Percentiles rank a stretch among this genome's conserved stretches.
phyloP scores from a whole-genome alignment of 2,113 vertebrate species.

The Cochlearius cochlearius region DNA sequence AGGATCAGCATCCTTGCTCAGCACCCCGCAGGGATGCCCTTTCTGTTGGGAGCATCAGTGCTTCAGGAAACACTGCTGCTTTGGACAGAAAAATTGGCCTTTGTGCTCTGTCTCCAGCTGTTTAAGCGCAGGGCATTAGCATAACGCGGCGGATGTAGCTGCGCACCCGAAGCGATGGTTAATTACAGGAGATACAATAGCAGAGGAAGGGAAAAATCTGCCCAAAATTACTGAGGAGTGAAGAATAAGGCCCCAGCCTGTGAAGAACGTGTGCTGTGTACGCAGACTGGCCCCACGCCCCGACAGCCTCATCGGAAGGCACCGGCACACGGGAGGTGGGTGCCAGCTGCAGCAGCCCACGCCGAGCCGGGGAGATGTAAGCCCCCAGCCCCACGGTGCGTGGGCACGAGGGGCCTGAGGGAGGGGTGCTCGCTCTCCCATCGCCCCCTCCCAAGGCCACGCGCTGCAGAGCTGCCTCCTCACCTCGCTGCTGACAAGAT shows the following conservation, averaged over 20 bases:
- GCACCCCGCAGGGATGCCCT: neutral
- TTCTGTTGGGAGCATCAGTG: neutral
- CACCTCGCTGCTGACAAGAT: neutral
- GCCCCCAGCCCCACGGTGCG: accelerated
- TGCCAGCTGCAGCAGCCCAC: neutral
- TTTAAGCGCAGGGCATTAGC: neutral
- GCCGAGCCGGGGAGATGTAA: neutral
- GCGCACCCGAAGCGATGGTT: neutral
- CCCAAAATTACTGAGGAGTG: neutral
- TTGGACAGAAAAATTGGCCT: neutral
- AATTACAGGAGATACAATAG: neutral
- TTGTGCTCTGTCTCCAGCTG: neutral
- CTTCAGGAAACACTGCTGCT: neutral
- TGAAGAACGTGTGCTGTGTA: neutral
- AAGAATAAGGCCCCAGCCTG: neutral
- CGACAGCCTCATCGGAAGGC: neutral
- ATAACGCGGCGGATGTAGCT: neutral
- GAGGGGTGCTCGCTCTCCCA: neutral
- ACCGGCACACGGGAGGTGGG: neutral
- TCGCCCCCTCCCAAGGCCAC: neutral
- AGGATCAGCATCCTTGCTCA: neutral
- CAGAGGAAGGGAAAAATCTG: neutral
- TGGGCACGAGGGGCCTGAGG: accelerated
- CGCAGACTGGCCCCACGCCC: neutral
- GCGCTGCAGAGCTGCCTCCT: neutral